phyloP scores from a whole-genome alignment of 1,140 invertebrate species.

The Neomicropteryx cornuta region DNA sequence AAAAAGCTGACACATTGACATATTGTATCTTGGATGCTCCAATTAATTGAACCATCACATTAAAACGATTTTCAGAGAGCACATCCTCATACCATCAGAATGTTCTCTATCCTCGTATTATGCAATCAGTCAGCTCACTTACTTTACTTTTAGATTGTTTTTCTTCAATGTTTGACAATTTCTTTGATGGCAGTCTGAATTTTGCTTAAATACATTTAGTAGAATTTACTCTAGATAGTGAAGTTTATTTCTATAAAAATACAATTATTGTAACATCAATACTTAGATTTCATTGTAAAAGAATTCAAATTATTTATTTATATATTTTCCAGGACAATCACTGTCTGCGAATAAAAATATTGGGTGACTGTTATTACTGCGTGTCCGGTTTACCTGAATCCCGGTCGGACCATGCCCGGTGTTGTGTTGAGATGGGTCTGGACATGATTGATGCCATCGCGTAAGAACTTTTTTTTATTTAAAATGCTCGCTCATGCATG shows the following conservation, averaged over 20 bases:
- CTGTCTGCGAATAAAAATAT: constrained; percentile 78
- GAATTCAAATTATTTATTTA: constrained; percentile 19
- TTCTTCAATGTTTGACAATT: too few species aligned
- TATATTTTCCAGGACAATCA: constrained; percentile 63
- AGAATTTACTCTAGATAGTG: constrained; percentile 1
- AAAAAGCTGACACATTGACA: too few species aligned
- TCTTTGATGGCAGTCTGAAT: too few species aligned
- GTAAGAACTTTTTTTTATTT: constrained; percentile 41
- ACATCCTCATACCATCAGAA: too few species aligned
- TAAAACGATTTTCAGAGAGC: too few species aligned
- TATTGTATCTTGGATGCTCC: too few species aligned
- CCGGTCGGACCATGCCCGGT: constrained; percentile 72
- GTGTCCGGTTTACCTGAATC: constrained; percentile 76
- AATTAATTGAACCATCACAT: too few species aligned
- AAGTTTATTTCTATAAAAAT: background rate
- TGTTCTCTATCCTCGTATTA: too few species aligned
- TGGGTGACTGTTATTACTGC: constrained; percentile 88
- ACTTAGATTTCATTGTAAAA: too few species aligned
- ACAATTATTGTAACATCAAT: too few species aligned
- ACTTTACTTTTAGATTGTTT: too few species aligned
- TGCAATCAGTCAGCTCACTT: too few species aligned
- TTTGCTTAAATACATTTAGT: constrained; percentile 3
- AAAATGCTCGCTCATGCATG: constrained; percentile 33
- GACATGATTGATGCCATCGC: constrained; percentile 87
- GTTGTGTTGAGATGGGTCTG: constrained; percentile 80